A percentile compares a stretch with the other conserved stretches of the same genome.
Evolutionary conservation across 2,888 invertebrate species (phyloP).

Genomic region (Pachycephus smyrnensis): DNA sequence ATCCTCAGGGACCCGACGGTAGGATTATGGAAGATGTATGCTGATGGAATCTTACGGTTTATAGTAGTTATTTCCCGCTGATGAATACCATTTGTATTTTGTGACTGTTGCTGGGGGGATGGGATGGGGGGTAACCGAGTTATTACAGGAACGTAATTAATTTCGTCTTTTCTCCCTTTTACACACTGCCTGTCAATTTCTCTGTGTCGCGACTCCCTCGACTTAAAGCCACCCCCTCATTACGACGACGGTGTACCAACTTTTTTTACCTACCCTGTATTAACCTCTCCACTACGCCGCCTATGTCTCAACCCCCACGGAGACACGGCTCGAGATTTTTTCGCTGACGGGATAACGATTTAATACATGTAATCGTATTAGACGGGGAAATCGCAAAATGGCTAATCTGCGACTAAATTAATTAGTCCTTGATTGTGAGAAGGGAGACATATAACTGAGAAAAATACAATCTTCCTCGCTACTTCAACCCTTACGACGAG

Average conservation of each 20-base stretch:
- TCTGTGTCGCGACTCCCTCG: constrained; percentile 13
- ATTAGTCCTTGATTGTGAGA: constrained; percentile 27
- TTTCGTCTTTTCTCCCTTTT: constrained; percentile 44
- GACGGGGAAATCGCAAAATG: constrained; percentile 40
- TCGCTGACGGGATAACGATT: constrained; percentile 53
- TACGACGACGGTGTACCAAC: constrained; percentile 19
- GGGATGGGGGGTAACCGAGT: constrained; percentile 34
- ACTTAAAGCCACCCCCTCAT: constrained; percentile 19
- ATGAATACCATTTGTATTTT: constrained; percentile 52
- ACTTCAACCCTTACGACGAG: neutral
- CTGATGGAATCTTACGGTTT: constrained; percentile 62
- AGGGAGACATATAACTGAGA: neutral
- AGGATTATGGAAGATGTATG: constrained; percentile 62
- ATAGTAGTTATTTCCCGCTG: constrained; percentile 45
- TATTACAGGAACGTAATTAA: constrained; percentile 62
- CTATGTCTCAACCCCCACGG: constrained; percentile 16
- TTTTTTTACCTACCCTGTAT: constrained; percentile 5
- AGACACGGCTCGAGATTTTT: constrained; percentile 38
- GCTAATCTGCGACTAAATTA: constrained; percentile 45
- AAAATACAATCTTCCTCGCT: neutral
- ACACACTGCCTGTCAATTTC: neutral
- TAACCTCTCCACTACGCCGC: constrained; percentile 1
- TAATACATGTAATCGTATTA: constrained; percentile 48
- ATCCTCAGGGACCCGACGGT: constrained; percentile 43
- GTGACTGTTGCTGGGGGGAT: constrained; percentile 14